Percentiles rank a stretch among this genome's conserved stretches.
phyloP scores from a whole-genome alignment of 2,113 vertebrate genomes.

The human region DNA sequence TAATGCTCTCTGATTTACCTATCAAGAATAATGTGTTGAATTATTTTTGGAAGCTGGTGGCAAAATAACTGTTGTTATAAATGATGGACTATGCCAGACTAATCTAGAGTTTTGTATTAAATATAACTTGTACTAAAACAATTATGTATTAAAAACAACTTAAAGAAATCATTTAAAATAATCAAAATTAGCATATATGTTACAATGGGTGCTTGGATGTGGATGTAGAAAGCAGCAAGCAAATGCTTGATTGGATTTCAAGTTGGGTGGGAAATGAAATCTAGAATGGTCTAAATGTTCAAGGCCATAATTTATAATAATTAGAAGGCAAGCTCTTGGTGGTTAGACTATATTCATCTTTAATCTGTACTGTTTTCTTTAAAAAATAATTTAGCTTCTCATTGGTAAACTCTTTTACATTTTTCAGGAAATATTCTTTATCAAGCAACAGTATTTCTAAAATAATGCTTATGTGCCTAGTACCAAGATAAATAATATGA shows the following conservation, averaged over 20 bases:
- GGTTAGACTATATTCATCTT: not conserved
- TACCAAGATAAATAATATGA: not conserved
- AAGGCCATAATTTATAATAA: slow-evolving; percentile 28
- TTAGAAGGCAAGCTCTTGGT: not conserved
- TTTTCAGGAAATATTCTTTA: not conserved
- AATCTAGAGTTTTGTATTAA: slow-evolving; percentile 24
- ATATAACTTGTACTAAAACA: slow-evolving; percentile 26
- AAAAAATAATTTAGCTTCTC: not conserved
- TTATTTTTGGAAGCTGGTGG: slow-evolving; percentile 36
- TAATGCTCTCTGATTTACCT: not conserved
- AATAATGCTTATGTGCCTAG: not conserved
- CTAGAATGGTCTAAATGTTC: not conserved
- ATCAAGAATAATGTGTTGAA: slow-evolving; percentile 22
- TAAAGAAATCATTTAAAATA: slow-evolving; percentile 51
- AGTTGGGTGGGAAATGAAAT: not conserved
- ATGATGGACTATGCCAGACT: slow-evolving; percentile 24
- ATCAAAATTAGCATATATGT: slow-evolving; percentile 47
- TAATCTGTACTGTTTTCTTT: slow-evolving; percentile 14
- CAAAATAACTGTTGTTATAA: slow-evolving; percentile 43
- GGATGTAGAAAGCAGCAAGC: not conserved
- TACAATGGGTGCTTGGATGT: slow-evolving; percentile 3
- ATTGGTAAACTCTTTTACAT: not conserved
- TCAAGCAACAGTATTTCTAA: not conserved
- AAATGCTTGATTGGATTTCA: slow-evolving; percentile 45
- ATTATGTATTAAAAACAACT: slow-evolving; percentile 42